These are phyloP conservation scores for Penaeus vannamei DNA, from an alignment of 1,140 invertebrate genomes.

Conservation along the genomic window DNA sequence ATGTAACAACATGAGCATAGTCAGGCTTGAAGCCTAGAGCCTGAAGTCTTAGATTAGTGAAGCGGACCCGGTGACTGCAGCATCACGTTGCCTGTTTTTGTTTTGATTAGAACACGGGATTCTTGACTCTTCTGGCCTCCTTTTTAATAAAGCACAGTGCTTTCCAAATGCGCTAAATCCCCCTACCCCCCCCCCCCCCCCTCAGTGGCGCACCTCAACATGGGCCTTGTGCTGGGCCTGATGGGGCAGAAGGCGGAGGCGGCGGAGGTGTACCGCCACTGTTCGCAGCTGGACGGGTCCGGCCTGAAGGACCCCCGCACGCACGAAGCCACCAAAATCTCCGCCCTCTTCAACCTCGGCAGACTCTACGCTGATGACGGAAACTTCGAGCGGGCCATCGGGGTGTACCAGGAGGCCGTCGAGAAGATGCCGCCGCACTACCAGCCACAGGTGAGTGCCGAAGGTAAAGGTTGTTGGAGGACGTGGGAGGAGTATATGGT, in stretches of 20 bases:
- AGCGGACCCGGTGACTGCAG: no score
- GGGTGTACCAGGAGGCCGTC: constrained; percentile 90
- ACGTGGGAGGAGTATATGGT: no score
- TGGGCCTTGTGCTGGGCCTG: constrained; percentile 88
- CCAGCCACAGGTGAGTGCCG: constrained; percentile 80
- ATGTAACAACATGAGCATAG: no score
- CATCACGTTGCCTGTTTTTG: not conserved
- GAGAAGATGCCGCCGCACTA: constrained; percentile 85
- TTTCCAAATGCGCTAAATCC: not conserved
- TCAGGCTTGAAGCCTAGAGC: no score
- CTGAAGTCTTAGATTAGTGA: no score
- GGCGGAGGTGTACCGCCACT: constrained; percentile 84
- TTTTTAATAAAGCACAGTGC: not conserved
- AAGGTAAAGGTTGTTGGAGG: no score
- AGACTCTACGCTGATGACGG: constrained; percentile 90
- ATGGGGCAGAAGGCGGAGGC: constrained; percentile 88
- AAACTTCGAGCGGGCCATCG: constrained; percentile 86
- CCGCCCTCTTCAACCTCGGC: constrained; percentile 92
- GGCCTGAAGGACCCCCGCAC: constrained; percentile 90
- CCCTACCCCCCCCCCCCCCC: not conserved
- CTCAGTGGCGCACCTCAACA: constrained; percentile 94
- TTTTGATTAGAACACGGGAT: not conserved
- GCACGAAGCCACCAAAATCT: constrained; percentile 91
- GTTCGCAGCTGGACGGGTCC: constrained; percentile 86
- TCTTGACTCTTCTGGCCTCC: not conserved